These are phyloP conservation scores for Pseudonaja textilis DNA, from an alignment of 2,113 vertebrate genomes.

Conservation along the genomic window DNA sequence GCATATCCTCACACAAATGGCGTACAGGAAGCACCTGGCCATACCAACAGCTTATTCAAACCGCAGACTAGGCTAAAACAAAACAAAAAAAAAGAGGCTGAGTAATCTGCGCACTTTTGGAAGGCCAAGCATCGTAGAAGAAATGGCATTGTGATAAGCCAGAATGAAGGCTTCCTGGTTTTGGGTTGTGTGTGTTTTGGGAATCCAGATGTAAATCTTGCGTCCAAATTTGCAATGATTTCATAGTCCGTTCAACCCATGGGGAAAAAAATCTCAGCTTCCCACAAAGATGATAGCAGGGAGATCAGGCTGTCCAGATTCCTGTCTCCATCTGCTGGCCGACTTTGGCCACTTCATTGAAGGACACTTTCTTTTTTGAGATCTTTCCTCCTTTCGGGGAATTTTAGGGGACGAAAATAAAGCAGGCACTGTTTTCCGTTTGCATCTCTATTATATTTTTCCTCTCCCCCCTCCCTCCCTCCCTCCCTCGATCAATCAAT, in stretches of 20 bases:
- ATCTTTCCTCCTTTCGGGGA: background rate
- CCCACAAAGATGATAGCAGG: background rate
- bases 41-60: background rate
- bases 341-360: background rate
- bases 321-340: constrained; percentile 59
- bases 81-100: background rate
- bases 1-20: background rate
- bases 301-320: background rate
- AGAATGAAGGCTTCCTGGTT: background rate
- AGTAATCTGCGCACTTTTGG: background rate
- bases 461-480: too few relatives aligned
- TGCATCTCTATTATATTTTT: background rate
- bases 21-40: background rate
- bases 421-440: background rate
- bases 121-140: background rate
- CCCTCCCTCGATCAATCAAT: too few relatives aligned
- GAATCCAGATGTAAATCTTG: background rate
- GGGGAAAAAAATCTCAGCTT: background rate
- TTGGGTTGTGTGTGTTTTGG: background rate
- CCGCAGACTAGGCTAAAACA: background rate
- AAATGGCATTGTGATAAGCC: background rate
- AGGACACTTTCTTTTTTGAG: background rate
- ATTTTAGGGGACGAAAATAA: background rate
- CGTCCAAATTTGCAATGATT: background rate
- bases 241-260: background rate